Evolutionary conservation across 2,888 invertebrate genomes (phyloP).

Genomic region (Parelbella ahira): DNA sequence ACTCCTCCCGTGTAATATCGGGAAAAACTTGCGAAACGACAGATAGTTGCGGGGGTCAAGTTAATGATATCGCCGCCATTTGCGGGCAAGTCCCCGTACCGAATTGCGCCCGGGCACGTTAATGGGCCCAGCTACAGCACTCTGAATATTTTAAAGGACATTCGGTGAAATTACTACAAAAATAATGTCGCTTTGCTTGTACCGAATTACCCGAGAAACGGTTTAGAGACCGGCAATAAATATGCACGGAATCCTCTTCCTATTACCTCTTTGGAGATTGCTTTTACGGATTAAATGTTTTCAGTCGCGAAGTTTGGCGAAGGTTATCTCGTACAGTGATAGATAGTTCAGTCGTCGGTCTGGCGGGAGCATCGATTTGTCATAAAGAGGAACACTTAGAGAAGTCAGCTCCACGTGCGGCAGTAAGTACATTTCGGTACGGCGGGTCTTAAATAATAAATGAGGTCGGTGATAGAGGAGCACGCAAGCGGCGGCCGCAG

Average conservation of each 20-base stretch:
- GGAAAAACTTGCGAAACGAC: conserved; percentile 69
- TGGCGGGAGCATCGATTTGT: conserved; percentile 39
- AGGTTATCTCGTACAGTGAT: conserved; percentile 24
- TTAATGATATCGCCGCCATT: conserved; percentile 79
- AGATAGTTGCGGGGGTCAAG: conserved; percentile 76
- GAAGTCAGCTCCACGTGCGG: conserved; percentile 54
- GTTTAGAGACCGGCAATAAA: conserved; percentile 74
- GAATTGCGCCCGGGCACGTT: conserved; percentile 76
- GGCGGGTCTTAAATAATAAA: conserved; percentile 68
- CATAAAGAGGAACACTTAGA: conserved; percentile 46
- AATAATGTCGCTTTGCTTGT: conserved; percentile 78
- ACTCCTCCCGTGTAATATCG: conserved; percentile 70
- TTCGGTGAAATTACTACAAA: conserved; percentile 79
- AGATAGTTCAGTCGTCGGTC: conserved; percentile 24
- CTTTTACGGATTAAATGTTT: conserved; percentile 68
- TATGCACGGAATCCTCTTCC: conserved; percentile 72
- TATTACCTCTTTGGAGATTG: conserved; percentile 70
- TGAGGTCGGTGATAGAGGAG: conserved; percentile 63
- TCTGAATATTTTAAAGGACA: conserved; percentile 80
- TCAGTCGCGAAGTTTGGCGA: conserved; percentile 39
- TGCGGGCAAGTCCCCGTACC: conserved; percentile 69
- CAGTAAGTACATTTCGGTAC: conserved; percentile 52
- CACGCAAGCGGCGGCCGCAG: conserved; percentile 44
- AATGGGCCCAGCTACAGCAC: conserved; percentile 74
- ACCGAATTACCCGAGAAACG: conserved; percentile 77